phyloP scores from a whole-genome alignment of 2,888 invertebrate species.

The Omphaloscelis lunosa region DNA sequence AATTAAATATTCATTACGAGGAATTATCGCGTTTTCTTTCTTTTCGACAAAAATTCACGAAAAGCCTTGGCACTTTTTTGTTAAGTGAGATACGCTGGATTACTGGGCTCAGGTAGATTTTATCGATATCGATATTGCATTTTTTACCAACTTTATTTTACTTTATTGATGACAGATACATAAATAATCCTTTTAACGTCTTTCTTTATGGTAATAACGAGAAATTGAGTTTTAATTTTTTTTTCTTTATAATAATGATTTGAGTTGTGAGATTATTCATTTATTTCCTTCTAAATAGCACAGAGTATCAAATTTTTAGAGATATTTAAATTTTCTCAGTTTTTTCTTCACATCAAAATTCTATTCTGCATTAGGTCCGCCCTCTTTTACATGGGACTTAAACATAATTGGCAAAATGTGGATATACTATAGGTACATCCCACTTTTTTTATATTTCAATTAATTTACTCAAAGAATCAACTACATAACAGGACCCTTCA shows the following conservation, averaged over 20 bases:
- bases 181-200: slow-evolving; percentile 2
- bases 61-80: slow-evolving; percentile 73
- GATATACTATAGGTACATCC: no score
- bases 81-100: slow-evolving; percentile 65
- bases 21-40: slow-evolving; percentile 82
- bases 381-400: not conserved
- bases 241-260: not conserved
- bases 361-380: not conserved
- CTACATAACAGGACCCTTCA: not conserved
- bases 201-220: not conserved
- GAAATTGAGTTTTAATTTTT: not conserved
- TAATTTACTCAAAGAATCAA: not conserved
- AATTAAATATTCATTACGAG: slow-evolving; percentile 87
- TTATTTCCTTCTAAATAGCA: not conserved
- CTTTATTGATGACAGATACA: not conserved
- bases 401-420: not conserved
- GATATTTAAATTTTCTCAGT: no score
- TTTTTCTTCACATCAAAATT: not conserved
- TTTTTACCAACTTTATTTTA: not conserved
- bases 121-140: slow-evolving; percentile 72
- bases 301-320: no score
- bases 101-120: slow-evolving; percentile 35
- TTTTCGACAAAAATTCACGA: slow-evolving; percentile 74
- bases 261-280: not conserved
- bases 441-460: not conserved